These are phyloP conservation scores for Zapus hudsonius DNA, from an alignment of 2,113 vertebrate species.

Conservation along the genomic window DNA sequence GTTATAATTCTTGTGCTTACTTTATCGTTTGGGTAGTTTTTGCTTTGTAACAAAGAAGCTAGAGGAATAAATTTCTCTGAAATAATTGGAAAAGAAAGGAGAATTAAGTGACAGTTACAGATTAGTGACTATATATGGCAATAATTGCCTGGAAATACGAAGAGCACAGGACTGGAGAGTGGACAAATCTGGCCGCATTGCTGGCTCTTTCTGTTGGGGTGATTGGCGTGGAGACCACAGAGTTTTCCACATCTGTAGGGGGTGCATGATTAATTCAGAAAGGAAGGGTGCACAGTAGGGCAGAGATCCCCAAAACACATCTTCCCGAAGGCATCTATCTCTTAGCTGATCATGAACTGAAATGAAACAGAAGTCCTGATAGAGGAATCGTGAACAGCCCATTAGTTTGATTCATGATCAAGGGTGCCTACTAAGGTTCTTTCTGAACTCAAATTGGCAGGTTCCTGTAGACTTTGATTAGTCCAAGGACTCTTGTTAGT, in stretches of 20 bases:
- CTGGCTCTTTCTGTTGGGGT: background rate
- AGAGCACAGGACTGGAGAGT: background rate
- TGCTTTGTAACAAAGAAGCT: background rate
- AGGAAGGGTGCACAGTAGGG: background rate
- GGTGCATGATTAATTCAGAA: background rate
- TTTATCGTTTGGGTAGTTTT: conserved; percentile 8
- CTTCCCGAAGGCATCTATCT: background rate
- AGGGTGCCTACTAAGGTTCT: background rate
- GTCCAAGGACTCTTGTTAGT: background rate
- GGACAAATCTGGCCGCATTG: background rate
- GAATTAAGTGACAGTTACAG: background rate
- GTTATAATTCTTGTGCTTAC: background rate
- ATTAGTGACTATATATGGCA: background rate
- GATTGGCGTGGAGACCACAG: background rate
- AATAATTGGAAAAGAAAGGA: background rate
- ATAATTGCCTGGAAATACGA: background rate
- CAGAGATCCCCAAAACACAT: background rate
- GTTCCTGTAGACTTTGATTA: background rate
- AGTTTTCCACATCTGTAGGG: background rate
- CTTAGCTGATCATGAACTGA: background rate
- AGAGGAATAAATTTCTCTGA: background rate
- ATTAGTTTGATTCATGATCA: background rate
- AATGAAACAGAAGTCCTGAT: background rate
- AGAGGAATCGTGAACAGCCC: background rate
- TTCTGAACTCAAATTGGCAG: background rate